phyloP scores from a whole-genome alignment of 2,888 invertebrate species.

The Pogonocherus hispidulus region DNA sequence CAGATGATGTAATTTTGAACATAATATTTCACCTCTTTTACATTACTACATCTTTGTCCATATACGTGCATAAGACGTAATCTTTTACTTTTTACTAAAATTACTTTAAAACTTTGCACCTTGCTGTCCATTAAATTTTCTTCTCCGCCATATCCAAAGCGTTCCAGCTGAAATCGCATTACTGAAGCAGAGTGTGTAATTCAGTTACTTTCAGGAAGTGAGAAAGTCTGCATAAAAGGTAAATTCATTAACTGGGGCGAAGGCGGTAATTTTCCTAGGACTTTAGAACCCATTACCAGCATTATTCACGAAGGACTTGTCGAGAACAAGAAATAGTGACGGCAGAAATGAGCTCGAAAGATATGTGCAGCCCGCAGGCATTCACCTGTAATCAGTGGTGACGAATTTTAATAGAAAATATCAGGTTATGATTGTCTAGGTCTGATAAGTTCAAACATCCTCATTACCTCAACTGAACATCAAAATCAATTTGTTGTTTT shows the following conservation, averaged over 20 bases:
- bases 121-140: background rate
- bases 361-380: no score
- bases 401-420: no score
- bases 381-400: no score
- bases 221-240: conserved; percentile 15
- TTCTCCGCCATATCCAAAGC: background rate
- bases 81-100: no score
- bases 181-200: conserved; percentile 2
- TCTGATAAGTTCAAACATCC: no score
- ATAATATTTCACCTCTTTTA: no score
- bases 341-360: background rate
- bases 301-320: conserved; percentile 2
- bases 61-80: no score
- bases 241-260: conserved; percentile 15
- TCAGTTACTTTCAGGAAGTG: conserved; percentile 19
- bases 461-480: no score
- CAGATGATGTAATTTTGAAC: no score
- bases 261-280: conserved; percentile 14
- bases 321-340: background rate
- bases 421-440: no score
- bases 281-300: conserved; percentile 2
- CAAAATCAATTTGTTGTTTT: no score
- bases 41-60: no score
- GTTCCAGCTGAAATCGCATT: background rate
- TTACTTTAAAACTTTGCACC: background rate